phyloP scores from a whole-genome alignment of 2,888 invertebrate genomes.

The Brachyopa scutellaris region DNA sequence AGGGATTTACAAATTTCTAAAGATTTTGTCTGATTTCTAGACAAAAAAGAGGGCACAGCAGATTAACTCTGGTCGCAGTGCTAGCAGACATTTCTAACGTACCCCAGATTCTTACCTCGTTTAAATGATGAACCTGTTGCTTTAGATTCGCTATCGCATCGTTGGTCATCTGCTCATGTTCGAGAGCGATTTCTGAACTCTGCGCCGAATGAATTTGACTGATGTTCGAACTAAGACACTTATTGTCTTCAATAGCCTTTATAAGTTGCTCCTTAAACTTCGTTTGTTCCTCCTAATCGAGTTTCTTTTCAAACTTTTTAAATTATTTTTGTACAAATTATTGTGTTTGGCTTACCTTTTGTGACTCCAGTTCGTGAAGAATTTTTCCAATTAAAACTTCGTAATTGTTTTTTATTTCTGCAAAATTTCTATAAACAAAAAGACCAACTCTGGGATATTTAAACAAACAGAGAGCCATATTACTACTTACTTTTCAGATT shows the following conservation, averaged over 20 bases:
- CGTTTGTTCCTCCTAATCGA: slow-evolving; percentile 77
- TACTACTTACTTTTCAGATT: slow-evolving; percentile 39
- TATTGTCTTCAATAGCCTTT: slow-evolving; percentile 80
- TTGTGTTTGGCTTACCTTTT: slow-evolving; percentile 60
- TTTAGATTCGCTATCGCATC: slow-evolving; percentile 80
- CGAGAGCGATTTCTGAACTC: slow-evolving; percentile 61
- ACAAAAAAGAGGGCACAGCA: too few relatives aligned
- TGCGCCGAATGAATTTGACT: slow-evolving; percentile 71
- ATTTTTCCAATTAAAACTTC: slow-evolving; percentile 68
- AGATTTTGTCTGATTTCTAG: too few relatives aligned
- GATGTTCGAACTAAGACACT: slow-evolving; percentile 75
- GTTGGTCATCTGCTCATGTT: slow-evolving; percentile 75
- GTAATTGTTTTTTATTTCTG: slow-evolving; percentile 59
- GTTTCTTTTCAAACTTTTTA: background rate
- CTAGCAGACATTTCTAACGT: too few relatives aligned
- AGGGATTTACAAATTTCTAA: too few relatives aligned
- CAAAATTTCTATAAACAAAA: slow-evolving; percentile 43
- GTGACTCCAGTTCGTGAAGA: slow-evolving; percentile 63
- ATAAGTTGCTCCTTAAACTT: slow-evolving; percentile 77
- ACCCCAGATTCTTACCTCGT: slow-evolving; percentile 79
- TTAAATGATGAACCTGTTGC: slow-evolving; percentile 79
- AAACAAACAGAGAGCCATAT: background rate
- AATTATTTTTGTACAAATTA: background rate
- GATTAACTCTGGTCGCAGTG: too few relatives aligned
- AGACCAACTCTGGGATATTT: background rate